Percentiles rank a stretch among this genome's conserved stretches.
These are phyloP conservation scores for Muntiacus muntjak DNA, from an alignment of 2,113 vertebrate genomes.

Conservation along the genomic window DNA sequence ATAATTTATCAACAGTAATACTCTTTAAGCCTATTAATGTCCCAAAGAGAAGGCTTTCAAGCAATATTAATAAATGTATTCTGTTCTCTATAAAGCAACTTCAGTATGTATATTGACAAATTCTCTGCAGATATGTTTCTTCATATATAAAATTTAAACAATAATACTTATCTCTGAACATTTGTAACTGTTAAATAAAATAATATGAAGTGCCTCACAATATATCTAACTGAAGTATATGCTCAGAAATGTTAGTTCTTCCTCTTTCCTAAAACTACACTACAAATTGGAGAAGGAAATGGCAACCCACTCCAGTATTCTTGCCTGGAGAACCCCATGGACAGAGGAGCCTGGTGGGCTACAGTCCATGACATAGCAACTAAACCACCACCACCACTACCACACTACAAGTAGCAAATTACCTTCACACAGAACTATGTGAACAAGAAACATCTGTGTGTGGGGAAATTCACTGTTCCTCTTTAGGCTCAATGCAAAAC, in stretches of 20 bases:
- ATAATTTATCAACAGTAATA: neutral
- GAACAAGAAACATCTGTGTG: neutral
- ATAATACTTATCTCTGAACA: neutral
- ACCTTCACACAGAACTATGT: constrained; percentile 1
- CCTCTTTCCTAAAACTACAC: neutral
- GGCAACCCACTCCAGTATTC: neutral
- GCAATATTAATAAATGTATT: neutral
- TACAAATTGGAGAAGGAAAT: neutral
- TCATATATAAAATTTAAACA: neutral
- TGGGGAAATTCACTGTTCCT: neutral
- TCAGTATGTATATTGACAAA: neutral
- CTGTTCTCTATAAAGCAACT: neutral
- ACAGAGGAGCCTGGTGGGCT: neutral
- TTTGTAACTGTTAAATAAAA: constrained; percentile 4
- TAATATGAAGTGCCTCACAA: neutral
- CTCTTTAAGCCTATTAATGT: neutral
- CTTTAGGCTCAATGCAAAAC: neutral
- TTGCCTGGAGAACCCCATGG: neutral
- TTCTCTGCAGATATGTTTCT: constrained; percentile 15
- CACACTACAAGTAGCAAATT: constrained; percentile 18
- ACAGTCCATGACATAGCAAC: neutral
- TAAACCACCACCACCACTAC: neutral
- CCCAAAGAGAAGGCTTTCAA: neutral
- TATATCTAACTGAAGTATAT: neutral
- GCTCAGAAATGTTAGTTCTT: neutral